Conservation (phyloP, 2,888 invertebrate species). For the Eristalis intricaria region DNA sequence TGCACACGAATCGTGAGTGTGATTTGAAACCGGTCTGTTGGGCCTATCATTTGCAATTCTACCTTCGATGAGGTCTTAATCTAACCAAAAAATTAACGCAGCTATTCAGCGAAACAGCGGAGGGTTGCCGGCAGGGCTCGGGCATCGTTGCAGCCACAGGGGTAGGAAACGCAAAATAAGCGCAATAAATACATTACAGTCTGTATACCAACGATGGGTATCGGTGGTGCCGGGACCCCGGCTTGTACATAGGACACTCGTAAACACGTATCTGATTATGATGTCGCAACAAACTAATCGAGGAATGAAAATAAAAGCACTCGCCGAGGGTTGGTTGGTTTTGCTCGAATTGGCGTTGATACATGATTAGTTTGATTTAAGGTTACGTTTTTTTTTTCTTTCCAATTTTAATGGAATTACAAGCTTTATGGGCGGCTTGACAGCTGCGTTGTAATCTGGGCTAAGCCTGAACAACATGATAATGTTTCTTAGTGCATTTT, state of each 20-base stretch:
- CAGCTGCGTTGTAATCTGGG: constrained; percentile 4
- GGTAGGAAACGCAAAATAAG: constrained; percentile 56
- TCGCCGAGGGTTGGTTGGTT: constrained; percentile 2
- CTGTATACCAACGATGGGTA: constrained; percentile 16
- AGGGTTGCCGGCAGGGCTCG: constrained; percentile 35
- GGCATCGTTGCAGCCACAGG: constrained; percentile 25
- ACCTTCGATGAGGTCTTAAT: constrained; percentile 79
- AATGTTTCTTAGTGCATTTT: not conserved
- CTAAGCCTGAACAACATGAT: not conserved
- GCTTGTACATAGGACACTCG: constrained; percentile 65
- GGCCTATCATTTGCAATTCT: constrained; percentile 73
- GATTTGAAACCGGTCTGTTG: constrained; percentile 72
- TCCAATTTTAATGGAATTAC: not conserved
- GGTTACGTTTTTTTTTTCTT: not conserved
- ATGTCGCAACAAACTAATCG: constrained; percentile 73
- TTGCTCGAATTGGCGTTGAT: constrained; percentile 21
- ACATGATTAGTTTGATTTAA: constrained; percentile 26
- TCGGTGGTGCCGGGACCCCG: constrained; percentile 38
- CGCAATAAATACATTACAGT: constrained; percentile 65
- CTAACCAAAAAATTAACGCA: constrained; percentile 78
- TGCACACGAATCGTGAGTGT: constrained; percentile 18
- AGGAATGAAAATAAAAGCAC: constrained; percentile 62
- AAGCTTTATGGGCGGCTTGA: constrained; percentile 6
- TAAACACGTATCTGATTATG: constrained; percentile 70
- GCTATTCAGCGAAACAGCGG: constrained; percentile 52